phyloP scores from a whole-genome alignment of 2,888 invertebrate species.

The Drosophila phalerata region DNA sequence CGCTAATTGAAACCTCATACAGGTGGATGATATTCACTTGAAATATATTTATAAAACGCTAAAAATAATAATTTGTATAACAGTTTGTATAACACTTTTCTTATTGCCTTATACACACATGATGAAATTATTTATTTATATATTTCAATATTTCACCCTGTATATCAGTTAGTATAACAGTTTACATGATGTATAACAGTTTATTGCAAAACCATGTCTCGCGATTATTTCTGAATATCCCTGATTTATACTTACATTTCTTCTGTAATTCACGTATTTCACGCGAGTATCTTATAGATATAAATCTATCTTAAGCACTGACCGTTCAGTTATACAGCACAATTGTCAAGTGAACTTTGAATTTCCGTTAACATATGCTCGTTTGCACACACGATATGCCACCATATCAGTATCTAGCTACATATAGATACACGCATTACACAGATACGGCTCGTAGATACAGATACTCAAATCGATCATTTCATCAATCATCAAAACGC shows the following conservation, averaged over 20 bases:
- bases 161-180: conserved; percentile 11
- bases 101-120: conserved; percentile 10
- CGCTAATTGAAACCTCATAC: conserved; percentile 2
- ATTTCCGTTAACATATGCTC: conserved; percentile 47
- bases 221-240: not conserved
- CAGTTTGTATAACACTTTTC: conserved; percentile 7
- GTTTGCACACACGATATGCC: conserved; percentile 39
- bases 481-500: conserved; percentile 25
- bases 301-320: conserved; percentile 20
- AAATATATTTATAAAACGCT: not conserved
- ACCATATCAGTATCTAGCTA: conserved; percentile 31
- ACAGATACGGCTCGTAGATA: conserved; percentile 17
- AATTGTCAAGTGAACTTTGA: conserved; percentile 12
- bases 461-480: conserved; percentile 32
- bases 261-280: not conserved
- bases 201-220: not conserved
- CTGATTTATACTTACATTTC: conserved; percentile 25
- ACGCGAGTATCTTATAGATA: conserved; percentile 33
- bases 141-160: not conserved
- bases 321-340: not conserved
- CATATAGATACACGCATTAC: conserved; percentile 25
- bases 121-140: no score
- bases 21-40: not conserved
- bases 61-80: conserved; percentile 3
- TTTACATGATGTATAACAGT: not conserved